Conservation (phyloP, 2,888 invertebrate genomes). For the Ormyrus rosae region DNA sequence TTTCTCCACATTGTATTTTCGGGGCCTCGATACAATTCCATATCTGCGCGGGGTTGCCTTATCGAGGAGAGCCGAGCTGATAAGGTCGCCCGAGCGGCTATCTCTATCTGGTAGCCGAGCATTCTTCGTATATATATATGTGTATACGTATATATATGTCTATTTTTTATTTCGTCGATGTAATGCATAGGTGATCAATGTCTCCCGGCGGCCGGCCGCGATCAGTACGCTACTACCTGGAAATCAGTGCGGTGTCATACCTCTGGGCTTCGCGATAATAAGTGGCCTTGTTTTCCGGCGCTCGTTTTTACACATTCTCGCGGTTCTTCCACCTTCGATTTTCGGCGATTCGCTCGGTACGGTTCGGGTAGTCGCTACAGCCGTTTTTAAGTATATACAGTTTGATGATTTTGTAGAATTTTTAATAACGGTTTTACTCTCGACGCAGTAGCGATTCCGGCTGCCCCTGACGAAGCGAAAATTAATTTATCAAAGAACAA, state of each 20-base stretch:
- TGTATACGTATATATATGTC: neutral
- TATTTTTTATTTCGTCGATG: conserved; percentile 61
- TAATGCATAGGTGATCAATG: conserved; percentile 75
- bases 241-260: conserved; percentile 55
- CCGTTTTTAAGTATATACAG: no score
- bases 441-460: no score
- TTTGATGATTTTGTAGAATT: no score
- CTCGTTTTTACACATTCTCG: no score
- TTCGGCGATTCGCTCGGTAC: no score
- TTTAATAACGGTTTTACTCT: no score
- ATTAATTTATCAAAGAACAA: no score
- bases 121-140: neutral
- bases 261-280: conserved; percentile 3
- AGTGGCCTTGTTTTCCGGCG: neutral
- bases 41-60: conserved; percentile 31
- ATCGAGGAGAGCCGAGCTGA: conserved; percentile 60
- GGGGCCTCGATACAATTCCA: neutral
- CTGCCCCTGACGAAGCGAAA: no score
- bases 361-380: no score
- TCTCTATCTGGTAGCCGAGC: conserved; percentile 73
- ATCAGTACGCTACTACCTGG: conserved; percentile 63
- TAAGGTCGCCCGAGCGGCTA: conserved; percentile 74
- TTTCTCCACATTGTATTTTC: neutral
- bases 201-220: conserved; percentile 65
- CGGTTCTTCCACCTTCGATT: no score